A percentile compares a stretch with the other conserved stretches of the same genome.
These are phyloP conservation scores for Protomyctophum bolini DNA, from an alignment of 2,113 vertebrate genomes.

Conservation along the genomic window DNA sequence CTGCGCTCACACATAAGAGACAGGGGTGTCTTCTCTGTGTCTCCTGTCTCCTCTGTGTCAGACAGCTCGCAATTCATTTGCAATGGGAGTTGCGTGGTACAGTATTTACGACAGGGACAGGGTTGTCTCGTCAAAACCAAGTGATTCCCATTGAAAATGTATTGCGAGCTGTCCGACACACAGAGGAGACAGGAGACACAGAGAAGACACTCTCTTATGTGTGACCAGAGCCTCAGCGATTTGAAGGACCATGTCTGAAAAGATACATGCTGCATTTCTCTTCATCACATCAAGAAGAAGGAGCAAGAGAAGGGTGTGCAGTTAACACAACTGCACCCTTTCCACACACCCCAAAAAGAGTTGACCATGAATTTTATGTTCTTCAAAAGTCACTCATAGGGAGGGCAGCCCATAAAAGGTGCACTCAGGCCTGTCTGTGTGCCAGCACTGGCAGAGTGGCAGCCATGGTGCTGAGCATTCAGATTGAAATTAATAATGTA, in stretches of 20 bases:
- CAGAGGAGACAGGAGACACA: too few species aligned
- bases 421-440: conserved; percentile 22
- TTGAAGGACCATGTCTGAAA: conserved; percentile 56
- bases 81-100: too few species aligned
- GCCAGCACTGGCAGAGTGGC: conserved; percentile 17
- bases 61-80: too few species aligned
- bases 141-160: too few species aligned
- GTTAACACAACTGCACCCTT: neutral
- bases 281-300: conserved; percentile 2
- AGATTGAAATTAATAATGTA: conserved; percentile 57
- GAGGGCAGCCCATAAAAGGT: conserved; percentile 10
- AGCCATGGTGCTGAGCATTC: conserved; percentile 33
- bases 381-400: conserved; percentile 3
- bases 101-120: too few species aligned
- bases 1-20: too few species aligned
- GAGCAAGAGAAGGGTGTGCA: conserved; percentile 2
- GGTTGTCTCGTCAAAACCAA: too few species aligned
- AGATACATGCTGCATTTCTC: conserved; percentile 25
- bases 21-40: too few species aligned
- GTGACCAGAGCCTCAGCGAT: conserved; percentile 1
- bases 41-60: too few species aligned
- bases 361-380: conserved; percentile 11
- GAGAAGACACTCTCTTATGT: too few species aligned
- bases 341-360: conserved; percentile 13
- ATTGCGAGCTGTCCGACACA: too few species aligned